Conservation (phyloP, 2,113 vertebrate species). For the Myotis yumanensis region DNA sequence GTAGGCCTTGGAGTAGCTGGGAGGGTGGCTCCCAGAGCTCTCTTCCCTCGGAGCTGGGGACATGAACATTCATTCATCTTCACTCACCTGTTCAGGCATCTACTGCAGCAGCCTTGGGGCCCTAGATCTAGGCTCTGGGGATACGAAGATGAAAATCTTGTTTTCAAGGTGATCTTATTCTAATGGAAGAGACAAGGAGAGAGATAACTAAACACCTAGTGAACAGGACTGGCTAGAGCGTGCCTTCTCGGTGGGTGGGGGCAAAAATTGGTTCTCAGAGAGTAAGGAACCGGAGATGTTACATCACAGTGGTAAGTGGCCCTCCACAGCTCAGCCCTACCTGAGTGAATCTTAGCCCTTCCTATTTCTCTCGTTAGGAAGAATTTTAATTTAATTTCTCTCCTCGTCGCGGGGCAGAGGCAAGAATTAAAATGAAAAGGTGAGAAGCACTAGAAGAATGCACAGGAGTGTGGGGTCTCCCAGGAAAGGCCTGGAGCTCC, state of each 20-base stretch:
- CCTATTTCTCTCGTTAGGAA: background rate
- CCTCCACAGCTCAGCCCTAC: background rate
- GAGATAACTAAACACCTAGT: background rate
- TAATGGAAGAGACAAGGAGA: background rate
- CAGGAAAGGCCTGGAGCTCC: background rate
- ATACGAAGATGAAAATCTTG: background rate
- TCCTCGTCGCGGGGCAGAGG: background rate
- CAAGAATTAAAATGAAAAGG: background rate
- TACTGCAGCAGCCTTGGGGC: background rate
- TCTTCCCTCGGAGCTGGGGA: background rate
- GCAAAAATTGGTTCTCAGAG: background rate
- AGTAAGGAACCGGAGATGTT: background rate
- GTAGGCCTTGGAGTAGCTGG: background rate
- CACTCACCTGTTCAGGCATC: background rate
- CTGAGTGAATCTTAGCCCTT: background rate
- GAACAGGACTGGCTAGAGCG: background rate
- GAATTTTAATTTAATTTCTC: background rate
- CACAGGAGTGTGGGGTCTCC: background rate
- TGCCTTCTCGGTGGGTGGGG: background rate
- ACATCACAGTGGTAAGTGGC: background rate
- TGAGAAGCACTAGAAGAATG: background rate
- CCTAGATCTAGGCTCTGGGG: background rate
- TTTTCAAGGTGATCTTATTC: background rate
- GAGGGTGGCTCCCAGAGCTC: background rate
- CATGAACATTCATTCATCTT: background rate